Evolutionary conservation across 2,113 vertebrate genomes (phyloP), one percentile per base, ranked within the genome.

Genomic region (Carassius gibelio): DNA sequence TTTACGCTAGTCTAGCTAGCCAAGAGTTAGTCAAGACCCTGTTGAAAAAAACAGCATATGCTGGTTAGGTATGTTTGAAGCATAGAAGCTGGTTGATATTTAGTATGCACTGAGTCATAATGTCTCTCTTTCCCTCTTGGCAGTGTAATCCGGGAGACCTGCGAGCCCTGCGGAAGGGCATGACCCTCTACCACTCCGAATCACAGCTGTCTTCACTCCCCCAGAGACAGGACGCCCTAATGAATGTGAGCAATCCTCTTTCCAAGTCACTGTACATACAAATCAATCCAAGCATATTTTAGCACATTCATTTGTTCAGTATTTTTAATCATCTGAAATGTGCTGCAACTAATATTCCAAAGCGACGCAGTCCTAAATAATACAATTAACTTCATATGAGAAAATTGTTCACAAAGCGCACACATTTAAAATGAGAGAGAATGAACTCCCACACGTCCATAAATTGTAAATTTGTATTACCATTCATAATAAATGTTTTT

Each of bases 131-230:
- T 90, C 69, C 83, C 42, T 90, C 11, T 85, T 19, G 94, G 93
- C 97, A 97, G 93, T 95, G 95, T 34, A 96, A 95, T 91, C 90
- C 94, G 0, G 96, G 96, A 81, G 97, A 98, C 90, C 94, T 96
- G 87, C 96, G 97, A 87, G 96, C 92, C 13, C 94, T 98, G 88
- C 93, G 97, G 91, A 99, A 99, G 90, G 96, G 97, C 66, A 92
- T 97, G 91, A 97, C 95, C 34, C 96, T 96, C 0, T 98, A 97
- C 93, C 97, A 97, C 94, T 99, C 98, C 0, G 98, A 99, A 93
- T 96, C 97, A 15, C 97, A 98, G 94, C 96, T 99, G 77, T 95
- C 97, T 0, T 95, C 96, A 0, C 93, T 98, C 93, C 96, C 96
- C 0, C 97, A 96, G 83, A 96, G 97, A 91, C 97, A 96, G 90